Conservation (phyloP, 2,113 vertebrate genomes). For the Polypterus bichir region DNA sequence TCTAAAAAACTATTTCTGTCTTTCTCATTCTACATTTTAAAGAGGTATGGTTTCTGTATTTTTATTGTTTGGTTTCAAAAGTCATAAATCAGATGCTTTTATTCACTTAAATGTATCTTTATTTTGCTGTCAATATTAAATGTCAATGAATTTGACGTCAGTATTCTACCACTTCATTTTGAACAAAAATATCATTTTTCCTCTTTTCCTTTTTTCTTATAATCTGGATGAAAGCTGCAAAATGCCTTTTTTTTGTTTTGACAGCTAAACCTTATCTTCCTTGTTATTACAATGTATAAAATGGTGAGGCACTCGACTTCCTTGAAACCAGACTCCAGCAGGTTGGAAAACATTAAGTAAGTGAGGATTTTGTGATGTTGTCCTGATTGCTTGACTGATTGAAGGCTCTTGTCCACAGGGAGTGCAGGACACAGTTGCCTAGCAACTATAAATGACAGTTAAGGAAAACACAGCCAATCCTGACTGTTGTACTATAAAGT, state of each 20-base stretch:
- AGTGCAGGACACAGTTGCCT: constrained; percentile 38
- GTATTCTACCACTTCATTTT: constrained; percentile 34
- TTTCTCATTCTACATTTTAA: constrained; percentile 39
- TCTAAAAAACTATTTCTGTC: constrained; percentile 27
- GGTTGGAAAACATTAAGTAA: constrained; percentile 99
- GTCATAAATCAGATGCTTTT: constrained; percentile 16
- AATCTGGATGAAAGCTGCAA: not conserved
- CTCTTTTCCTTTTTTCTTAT: not conserved
- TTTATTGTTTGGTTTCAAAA: constrained; percentile 1
- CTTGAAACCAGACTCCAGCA: constrained; percentile 98
- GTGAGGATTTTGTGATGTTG: constrained; percentile 40
- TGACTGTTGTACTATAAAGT: constrained; percentile 35
- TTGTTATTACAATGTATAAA: constrained; percentile 98
- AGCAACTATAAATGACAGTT: constrained; percentile 43
- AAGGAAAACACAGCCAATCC: constrained; percentile 37
- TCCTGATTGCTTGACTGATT: constrained; percentile 34
- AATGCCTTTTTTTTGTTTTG: constrained; percentile 59
- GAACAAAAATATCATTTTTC: too few species aligned
- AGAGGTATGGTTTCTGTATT: constrained; percentile 34
- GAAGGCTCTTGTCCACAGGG: constrained; percentile 41
- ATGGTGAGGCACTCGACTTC: constrained; percentile 99
- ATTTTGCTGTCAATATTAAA: constrained; percentile 59
- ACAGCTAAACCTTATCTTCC: constrained; percentile 97
- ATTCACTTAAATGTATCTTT: constrained; percentile 54
- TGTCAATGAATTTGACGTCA: constrained; percentile 57